A percentile compares a stretch with the other conserved stretches of the same genome.
These are phyloP conservation scores for Scortum barcoo DNA, from an alignment of 2,113 vertebrate genomes.

Conservation along the genomic window DNA sequence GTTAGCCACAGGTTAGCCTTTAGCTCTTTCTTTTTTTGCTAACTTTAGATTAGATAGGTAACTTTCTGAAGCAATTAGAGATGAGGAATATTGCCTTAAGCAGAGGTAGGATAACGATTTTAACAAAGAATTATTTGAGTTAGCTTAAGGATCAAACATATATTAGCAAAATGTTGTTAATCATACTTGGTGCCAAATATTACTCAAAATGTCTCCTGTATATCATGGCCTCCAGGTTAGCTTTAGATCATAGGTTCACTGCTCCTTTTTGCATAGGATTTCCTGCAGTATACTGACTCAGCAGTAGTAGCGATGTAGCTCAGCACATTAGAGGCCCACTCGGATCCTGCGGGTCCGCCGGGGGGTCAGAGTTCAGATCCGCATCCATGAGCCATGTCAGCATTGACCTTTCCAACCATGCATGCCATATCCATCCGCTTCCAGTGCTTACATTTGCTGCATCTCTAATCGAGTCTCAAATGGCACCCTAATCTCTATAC, in stretches of 20 bases:
- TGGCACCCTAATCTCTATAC: slow-evolving; percentile 66
- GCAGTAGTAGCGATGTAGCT: slow-evolving; percentile 72
- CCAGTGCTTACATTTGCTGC: slow-evolving; percentile 67
- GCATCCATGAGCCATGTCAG: slow-evolving; percentile 81
- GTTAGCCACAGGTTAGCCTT: slow-evolving; percentile 51
- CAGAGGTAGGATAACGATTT: slow-evolving; percentile 50
- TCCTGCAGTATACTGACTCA: slow-evolving; percentile 62
- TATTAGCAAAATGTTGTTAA: slow-evolving; percentile 52
- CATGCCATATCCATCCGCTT: slow-evolving; percentile 80
- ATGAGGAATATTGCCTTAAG: slow-evolving; percentile 67
- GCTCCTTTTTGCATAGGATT: slow-evolving; percentile 49
- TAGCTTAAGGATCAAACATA: slow-evolving; percentile 59
- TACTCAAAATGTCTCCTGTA: slow-evolving; percentile 61
- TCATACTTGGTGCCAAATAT: slow-evolving; percentile 72
- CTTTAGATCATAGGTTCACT: slow-evolving; percentile 61
- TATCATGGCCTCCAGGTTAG: slow-evolving; percentile 66
- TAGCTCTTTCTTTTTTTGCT: slow-evolving; percentile 44
- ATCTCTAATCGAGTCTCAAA: slow-evolving; percentile 67
- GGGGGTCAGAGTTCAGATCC: slow-evolving; percentile 70
- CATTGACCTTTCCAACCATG: slow-evolving; percentile 74
- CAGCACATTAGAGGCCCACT: slow-evolving; percentile 56
- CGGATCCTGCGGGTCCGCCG: slow-evolving; percentile 52
- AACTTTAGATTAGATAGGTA: slow-evolving; percentile 52
- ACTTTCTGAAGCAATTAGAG: slow-evolving; percentile 52
- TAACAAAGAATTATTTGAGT: slow-evolving; percentile 40